Evolutionary conservation across 2,113 vertebrate genomes (phyloP).

Genomic region (Gorsachius goisagi): DNA sequence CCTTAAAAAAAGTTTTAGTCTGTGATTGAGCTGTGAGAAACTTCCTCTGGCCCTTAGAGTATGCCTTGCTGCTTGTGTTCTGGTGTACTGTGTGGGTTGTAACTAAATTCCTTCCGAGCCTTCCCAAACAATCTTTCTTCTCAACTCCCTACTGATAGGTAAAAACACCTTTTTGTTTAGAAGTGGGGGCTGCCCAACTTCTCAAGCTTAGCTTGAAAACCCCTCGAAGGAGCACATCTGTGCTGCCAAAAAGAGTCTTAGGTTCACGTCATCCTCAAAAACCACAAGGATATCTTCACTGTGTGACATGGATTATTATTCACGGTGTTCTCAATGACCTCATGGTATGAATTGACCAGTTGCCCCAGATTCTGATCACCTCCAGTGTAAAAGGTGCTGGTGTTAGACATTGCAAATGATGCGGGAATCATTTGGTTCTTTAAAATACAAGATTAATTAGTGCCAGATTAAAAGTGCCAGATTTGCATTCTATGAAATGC

Average conservation of each 20-base stretch:
- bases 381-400: background rate
- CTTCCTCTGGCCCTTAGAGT: background rate
- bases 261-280: background rate
- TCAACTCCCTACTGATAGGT: background rate
- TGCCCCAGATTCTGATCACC: background rate
- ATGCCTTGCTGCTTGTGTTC: background rate
- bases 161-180: background rate
- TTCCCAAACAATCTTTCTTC: background rate
- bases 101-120: background rate
- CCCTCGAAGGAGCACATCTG: background rate
- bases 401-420: background rate
- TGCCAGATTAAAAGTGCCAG: background rate
- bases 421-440: background rate
- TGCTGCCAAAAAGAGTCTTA: background rate
- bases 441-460: background rate
- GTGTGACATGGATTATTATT: background rate
- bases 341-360: background rate
- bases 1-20: background rate
- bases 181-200: background rate
- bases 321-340: background rate
- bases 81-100: background rate
- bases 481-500: background rate
- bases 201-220: background rate
- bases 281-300: background rate
- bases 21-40: background rate